Evolutionary conservation across 2,113 vertebrate genomes (phyloP), one percentile per base, ranked within the genome.

Genomic region (Anolis carolinensis): DNA sequence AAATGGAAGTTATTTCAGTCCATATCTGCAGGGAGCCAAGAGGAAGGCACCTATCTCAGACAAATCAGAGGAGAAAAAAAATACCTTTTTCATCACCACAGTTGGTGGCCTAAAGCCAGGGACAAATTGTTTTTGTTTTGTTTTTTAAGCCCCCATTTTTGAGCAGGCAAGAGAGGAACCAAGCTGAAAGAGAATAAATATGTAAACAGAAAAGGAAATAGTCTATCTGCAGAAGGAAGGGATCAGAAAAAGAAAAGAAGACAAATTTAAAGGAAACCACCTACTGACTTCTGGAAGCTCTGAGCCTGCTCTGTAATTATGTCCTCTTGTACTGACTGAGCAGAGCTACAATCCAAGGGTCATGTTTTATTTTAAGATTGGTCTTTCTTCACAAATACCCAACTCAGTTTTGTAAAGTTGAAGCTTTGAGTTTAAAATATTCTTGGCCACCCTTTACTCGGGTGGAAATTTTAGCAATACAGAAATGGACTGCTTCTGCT

Each of bases 281-380:
- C 39, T 20, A 25, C 79, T 86, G 85, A 91, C 82, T 87, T n/a
- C 34, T 73, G 88, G 52, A 74, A 90, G 34, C 10, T 62, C 82
- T 62, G 68, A 89, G 80, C 81, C 52, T 20, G 59, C 78, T 85
- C 67, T 93, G 76, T 92, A 94, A 95, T 95, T 94, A 94, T 44
- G 85, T 89, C 36, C n/a, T 88, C 80, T 4, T 89, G 7, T 0
- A 77, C 65, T 75, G 59, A 59, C 91, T 62, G 92, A 92, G 93
- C 91, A 93, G 88, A 89, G 50, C 77, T 59, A 74, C 88, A 91
- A 90, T 68, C 39, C 52, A 18, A 81, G 79, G 74, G 10, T 59
- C 27, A 71, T 27, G 34, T 32, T 78, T 78, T 70, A 71, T 87
- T 87, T 82, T 68, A 65, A 70, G 27, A 0, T 32, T 59, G 59